Evolutionary conservation across 2,797 vertebrate species (phyloP).

Genomic region (Phylloscopus collybita): DNA sequence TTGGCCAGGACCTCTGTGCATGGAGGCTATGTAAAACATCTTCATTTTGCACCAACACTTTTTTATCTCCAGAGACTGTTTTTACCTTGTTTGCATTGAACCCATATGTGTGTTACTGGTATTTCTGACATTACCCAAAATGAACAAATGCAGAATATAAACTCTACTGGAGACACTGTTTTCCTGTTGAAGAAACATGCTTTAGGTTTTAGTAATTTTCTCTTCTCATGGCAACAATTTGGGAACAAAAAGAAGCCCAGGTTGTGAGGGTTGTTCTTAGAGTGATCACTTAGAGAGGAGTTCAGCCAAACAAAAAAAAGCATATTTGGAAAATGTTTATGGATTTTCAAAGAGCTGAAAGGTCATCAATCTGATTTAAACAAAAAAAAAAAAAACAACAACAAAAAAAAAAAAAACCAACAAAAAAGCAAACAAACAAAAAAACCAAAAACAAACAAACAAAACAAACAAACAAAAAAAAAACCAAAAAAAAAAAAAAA

Average conservation of each 20-base stretch:
- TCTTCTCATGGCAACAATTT: neutral
- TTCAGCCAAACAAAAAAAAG: neutral
- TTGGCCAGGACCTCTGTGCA: neutral
- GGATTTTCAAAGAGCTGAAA: neutral
- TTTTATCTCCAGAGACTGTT: neutral
- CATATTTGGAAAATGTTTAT: neutral
- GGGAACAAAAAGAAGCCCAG: neutral
- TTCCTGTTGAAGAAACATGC: rapidly evolving
- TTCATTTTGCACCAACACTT: neutral
- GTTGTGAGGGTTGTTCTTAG: neutral
- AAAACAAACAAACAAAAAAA: neutral
- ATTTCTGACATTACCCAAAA: neutral
- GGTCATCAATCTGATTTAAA: neutral
- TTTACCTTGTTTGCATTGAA: neutral
- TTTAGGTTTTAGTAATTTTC: neutral
- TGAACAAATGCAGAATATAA: neutral
- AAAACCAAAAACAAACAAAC: neutral
- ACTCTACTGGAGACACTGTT: neutral
- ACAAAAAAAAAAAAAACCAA: neutral
- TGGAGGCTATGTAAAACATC: neutral
- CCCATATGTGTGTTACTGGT: neutral
- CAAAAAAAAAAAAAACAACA: neutral
- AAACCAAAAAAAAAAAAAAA: neutral
- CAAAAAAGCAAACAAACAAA: neutral
- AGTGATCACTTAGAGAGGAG: neutral